Percentiles rank a stretch among this genome's conserved stretches.
Evolutionary conservation across 2,113 vertebrate species (phyloP).

Genomic region (Pelobates fuscus): DNA sequence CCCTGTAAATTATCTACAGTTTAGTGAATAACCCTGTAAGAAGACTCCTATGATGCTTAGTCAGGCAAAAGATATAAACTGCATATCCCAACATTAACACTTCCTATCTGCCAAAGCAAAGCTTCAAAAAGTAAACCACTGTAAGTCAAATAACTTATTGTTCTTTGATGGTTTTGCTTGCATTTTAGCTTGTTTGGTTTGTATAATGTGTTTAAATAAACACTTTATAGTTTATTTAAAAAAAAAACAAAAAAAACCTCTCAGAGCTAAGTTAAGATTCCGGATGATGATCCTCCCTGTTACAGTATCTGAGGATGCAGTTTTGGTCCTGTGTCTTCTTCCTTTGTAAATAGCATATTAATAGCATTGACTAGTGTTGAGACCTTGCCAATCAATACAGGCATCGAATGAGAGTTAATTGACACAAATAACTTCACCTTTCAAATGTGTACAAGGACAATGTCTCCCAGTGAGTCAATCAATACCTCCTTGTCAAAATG

Average conservation of each 20-base stretch:
- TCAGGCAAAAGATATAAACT: too few relatives aligned
- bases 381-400: conserved; percentile 79
- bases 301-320: conserved; percentile 54
- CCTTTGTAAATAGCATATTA: conserved; percentile 75
- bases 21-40: too few relatives aligned
- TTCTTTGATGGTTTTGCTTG: too few relatives aligned
- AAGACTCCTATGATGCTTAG: too few relatives aligned
- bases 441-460: conserved; percentile 64
- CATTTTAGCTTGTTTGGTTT: too few relatives aligned
- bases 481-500: conserved; percentile 80
- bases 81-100: too few relatives aligned
- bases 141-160: too few relatives aligned
- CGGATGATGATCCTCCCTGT: conserved; percentile 57
- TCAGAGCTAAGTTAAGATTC: background rate
- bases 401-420: conserved; percentile 70
- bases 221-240: background rate
- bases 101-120: too few relatives aligned
- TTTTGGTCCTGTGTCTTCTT: conserved; percentile 56
- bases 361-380: conserved; percentile 73
- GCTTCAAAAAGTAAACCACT: too few relatives aligned
- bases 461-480: conserved; percentile 73
- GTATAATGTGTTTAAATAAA: too few relatives aligned
- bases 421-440: conserved; percentile 73
- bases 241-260: background rate
- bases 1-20: too few relatives aligned